Percentiles rank a stretch among this genome's conserved stretches.
Conservation (phyloP, 1,140 invertebrate species). For the Ganaspis sp. region DNA sequence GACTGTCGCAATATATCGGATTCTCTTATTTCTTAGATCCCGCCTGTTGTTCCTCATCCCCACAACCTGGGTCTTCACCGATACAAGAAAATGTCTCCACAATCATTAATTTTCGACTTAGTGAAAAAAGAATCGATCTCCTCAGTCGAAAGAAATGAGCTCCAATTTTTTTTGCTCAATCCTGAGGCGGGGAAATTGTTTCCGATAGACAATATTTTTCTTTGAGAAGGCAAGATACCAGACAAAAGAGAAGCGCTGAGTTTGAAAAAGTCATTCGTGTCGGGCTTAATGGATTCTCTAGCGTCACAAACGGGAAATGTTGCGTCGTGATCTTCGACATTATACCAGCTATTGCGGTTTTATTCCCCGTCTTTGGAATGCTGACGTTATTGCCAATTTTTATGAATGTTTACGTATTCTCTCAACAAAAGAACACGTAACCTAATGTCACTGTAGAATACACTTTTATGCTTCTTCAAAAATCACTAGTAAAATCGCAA, state of each 20-base stretch:
- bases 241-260: conserved; percentile 1
- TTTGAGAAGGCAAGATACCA: neutral
- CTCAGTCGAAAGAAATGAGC: conserved; percentile 9
- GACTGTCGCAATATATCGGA: conserved; percentile 14
- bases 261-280: conserved; percentile 9
- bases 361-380: neutral
- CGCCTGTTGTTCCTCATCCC: conserved; percentile 2
- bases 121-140: neutral
- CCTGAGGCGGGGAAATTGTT: neutral
- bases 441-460: neutral
- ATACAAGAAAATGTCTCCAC: neutral
- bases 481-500: neutral
- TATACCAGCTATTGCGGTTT: neutral
- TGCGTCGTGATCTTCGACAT: neutral
- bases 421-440: neutral
- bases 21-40: neutral
- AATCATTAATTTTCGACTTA: conserved; percentile 21
- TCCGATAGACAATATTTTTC: conserved; percentile 13
- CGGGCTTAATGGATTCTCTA: neutral
- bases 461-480: neutral
- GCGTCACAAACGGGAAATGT: neutral
- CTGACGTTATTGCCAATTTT: conserved; percentile 9
- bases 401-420: neutral
- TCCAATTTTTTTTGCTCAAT: conserved; percentile 10
- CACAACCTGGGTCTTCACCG: neutral